Base-by-base conservation (phyloP, 1,140 invertebrate species). In the Nasonia vitripennis region DNA sequence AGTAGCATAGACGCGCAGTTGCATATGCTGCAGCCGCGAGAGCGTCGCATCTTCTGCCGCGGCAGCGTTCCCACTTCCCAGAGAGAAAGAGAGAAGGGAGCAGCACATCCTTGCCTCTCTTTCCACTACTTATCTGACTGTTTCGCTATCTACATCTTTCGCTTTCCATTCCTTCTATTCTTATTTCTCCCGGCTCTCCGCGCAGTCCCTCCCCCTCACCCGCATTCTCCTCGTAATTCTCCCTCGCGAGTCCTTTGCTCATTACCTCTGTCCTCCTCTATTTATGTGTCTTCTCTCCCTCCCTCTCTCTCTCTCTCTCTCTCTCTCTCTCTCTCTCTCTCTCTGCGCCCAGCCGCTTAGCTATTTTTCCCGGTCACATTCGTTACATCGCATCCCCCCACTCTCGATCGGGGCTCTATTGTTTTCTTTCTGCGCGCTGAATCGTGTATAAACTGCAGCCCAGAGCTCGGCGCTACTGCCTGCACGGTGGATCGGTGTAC, bases 201-300 rank as follows among this genome's bases (percentile, higher is more conserved):
- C 34, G 34, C 34, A 37, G 34, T 17, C 51, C 10, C 45, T 37
- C 68, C n/a, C 71, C 34, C 6, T 20, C n/a, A 20, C 31, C 17
- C 67, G 48, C 68, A 62, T 51, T 78, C 48, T 41, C 78, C 81
- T 62, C 34, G 78, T 62, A 81, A 81, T 87, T 70, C 75, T 41
- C 41, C 84, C 37, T 77, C 55, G 55, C 17, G 20, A 62, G 55
- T 71, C 48, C 51, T 48, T 37, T 27, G 27, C 80, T 71, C 83
- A 77, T 77, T 77, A 77, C 74, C 77, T 67, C 77, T 37, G 55
- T 67, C 48, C 67, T 45, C 17, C 67, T 80, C 41, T 45, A 27
- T 74, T 48, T 77, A 67, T 55, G 48, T 67, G 51, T 62, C 51
- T 62, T 31, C 27, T 31, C 48, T 4, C 55, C 10, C 55, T 6